Evolutionary conservation across 2,113 vertebrate genomes (phyloP), one percentile per base, ranked within the genome.

Genomic region (Corydoras sp.): DNA sequence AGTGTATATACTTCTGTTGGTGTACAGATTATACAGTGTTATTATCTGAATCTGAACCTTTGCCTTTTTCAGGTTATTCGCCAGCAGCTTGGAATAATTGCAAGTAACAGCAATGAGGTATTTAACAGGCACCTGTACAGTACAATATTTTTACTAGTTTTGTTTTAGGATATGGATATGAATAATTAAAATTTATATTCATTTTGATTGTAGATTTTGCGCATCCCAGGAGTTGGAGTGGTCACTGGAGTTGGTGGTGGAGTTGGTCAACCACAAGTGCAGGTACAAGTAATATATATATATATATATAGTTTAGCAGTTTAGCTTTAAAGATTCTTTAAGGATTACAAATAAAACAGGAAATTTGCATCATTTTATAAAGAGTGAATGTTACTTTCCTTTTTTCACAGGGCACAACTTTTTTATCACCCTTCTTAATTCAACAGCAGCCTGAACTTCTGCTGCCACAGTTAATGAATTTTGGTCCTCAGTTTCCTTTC

Each of bases 91-190:
- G 89, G 89, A 79, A 85, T 91, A 62, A 78, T 90, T 71, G 85
- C 82, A 31, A 91, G 90, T 78, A 89, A 89, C 80, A 91, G 89
- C 73, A 90, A 90, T 76, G 90, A 91, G 88, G 90, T 80, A 61
- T 62, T 43, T n/a, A 43, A 43, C 35, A 43, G 7, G 35, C 35
- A 43, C 35, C 35, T 43, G 35, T 43, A 43, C 35, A 43, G 35
- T 43, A 43, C 35, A 43, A 43, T 43, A 8, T 4, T 43, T 43
- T 43, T 43, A 43, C 35, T 5, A 43, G 0, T 5, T 8, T 43
- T 5, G 35, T 43, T 43, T 43, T 43, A 43, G 2, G 35, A 48
- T 54, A n/a, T 56, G 54, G 14, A 56, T 3, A 56, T 56, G 1
- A 14, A 54, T 64, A 11, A 9, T 11, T 29, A 58, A 14, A 18